Evolutionary conservation across 2,888 invertebrate species (phyloP).

Genomic region (Galeopsomyia nigrocyanea): DNA sequence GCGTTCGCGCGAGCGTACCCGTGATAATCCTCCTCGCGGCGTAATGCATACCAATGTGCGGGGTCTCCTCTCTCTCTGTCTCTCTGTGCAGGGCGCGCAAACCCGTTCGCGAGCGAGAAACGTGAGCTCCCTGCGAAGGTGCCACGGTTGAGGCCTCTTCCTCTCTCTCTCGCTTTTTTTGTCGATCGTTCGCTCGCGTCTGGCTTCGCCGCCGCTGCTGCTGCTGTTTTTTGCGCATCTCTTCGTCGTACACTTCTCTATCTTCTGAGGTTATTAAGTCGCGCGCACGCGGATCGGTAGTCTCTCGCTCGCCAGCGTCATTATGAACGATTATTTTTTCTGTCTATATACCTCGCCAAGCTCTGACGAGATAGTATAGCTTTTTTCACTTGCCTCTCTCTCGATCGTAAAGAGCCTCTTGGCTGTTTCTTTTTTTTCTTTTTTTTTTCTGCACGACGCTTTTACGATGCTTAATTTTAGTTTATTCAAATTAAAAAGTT

Average conservation of each 20-base stretch:
- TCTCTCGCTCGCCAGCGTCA: neutral
- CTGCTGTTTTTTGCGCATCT: constrained; percentile 27
- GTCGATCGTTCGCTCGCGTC: constrained; percentile 31
- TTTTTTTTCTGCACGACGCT: too few species aligned
- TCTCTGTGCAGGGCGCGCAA: constrained; percentile 44
- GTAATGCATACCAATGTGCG: constrained; percentile 58
- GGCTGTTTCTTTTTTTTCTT: too few species aligned
- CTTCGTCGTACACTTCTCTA: constrained; percentile 39
- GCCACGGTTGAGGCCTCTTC: constrained; percentile 34
- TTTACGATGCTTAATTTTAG: too few species aligned
- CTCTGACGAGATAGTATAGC: neutral
- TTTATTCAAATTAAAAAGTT: too few species aligned
- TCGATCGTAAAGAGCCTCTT: neutral
- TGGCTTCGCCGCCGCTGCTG: constrained; percentile 32
- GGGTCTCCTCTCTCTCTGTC: too few species aligned
- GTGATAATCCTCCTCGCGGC: constrained; percentile 53
- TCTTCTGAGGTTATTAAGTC: constrained; percentile 42
- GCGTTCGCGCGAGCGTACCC: constrained; percentile 11
- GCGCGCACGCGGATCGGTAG: neutral
- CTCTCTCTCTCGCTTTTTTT: constrained; percentile 9
- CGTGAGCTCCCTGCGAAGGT: constrained; percentile 57
- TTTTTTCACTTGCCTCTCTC: constrained; percentile 2
- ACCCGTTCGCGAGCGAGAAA: constrained; percentile 53
- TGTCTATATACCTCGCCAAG: neutral
- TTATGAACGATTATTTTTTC: constrained; percentile 15